These are phyloP conservation scores for Hemaris fuciformis DNA, from an alignment of 2,888 invertebrate genomes.

Conservation along the genomic window DNA sequence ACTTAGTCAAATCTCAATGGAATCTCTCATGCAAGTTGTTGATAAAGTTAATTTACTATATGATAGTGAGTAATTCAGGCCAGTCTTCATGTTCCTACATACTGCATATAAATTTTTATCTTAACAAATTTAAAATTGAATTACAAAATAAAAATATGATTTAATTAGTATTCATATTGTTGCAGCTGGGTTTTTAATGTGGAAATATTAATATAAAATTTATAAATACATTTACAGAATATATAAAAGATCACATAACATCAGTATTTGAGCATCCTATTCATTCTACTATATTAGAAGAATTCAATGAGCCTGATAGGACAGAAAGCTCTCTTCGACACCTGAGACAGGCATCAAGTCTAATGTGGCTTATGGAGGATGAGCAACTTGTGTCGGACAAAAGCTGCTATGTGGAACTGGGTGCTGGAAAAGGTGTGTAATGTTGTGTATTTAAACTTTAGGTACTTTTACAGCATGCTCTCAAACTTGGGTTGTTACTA, in stretches of 20 bases:
- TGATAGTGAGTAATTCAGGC: slow-evolving; percentile 56
- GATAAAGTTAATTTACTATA: slow-evolving; percentile 65
- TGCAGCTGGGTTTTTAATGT: background rate
- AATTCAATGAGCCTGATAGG: slow-evolving; percentile 70
- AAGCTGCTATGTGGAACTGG: slow-evolving; percentile 92
- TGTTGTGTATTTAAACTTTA: no score
- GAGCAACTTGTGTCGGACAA: slow-evolving; percentile 81
- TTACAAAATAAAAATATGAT: background rate
- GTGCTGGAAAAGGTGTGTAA: slow-evolving; percentile 90
- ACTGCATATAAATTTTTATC: no score
- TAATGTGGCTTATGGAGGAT: slow-evolving; percentile 85
- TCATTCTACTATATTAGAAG: slow-evolving; percentile 48
- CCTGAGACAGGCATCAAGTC: slow-evolving; percentile 88
- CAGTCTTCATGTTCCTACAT: background rate
- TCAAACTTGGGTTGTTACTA: no score
- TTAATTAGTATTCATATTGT: background rate
- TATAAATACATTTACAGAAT: slow-evolving; percentile 36
- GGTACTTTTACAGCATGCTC: no score
- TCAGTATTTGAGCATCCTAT: slow-evolving; percentile 44
- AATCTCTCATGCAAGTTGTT: slow-evolving; percentile 50
- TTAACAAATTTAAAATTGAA: no score
- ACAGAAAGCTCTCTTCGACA: slow-evolving; percentile 86
- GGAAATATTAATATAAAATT: background rate
- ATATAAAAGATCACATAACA: slow-evolving; percentile 50
- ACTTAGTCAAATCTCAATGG: slow-evolving; percentile 52